Conservation (phyloP, 2,797 vertebrate species). For the Perodicticus potto region DNA sequence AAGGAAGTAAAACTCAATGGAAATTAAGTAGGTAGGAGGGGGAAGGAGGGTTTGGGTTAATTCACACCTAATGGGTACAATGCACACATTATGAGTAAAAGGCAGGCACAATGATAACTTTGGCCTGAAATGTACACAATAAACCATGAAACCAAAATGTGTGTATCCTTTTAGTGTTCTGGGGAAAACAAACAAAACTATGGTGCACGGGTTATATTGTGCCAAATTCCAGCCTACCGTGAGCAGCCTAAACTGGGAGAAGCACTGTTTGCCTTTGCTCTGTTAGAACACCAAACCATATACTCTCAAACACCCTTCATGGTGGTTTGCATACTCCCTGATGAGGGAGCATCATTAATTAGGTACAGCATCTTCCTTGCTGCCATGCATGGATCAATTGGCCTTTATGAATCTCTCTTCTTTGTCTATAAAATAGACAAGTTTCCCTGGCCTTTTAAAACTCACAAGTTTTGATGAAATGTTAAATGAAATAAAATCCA, state of each 20-base stretch:
- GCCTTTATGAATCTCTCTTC: neutral
- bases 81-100: no score
- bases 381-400: no score
- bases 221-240: neutral
- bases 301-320: neutral
- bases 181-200: neutral
- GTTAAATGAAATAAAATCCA: conserved; percentile 61
- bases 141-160: no score
- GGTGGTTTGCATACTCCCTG: rapidly evolving
- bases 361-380: neutral
- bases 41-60: no score
- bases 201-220: neutral
- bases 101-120: no score
- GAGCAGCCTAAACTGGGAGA: neutral
- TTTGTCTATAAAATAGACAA: conserved; percentile 28
- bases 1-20: no score
- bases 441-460: neutral
- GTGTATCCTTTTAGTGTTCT: no score
- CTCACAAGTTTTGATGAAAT: conserved; percentile 43
- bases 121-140: no score
- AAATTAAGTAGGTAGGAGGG: no score
- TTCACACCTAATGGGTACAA: no score
- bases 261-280: neutral
- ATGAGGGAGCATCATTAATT: neutral
- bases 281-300: neutral